Conservation (phyloP, 2,113 vertebrate genomes). For the Etheostoma cragini region DNA sequence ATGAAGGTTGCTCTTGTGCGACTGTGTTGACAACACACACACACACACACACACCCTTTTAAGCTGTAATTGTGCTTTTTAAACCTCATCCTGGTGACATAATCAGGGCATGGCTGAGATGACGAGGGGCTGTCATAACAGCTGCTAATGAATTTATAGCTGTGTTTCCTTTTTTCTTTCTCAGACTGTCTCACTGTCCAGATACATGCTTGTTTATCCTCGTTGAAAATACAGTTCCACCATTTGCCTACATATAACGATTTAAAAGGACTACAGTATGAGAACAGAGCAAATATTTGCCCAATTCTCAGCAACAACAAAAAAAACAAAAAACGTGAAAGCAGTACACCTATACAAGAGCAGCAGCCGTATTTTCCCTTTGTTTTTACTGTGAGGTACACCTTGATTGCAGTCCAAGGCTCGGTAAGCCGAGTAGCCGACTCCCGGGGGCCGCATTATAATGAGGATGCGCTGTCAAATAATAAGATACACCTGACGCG, state of each 20-base stretch:
- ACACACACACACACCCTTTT: slow-evolving; percentile 56
- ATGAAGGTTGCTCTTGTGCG: slow-evolving; percentile 36
- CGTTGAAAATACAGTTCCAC: not conserved
- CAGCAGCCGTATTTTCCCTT: slow-evolving; percentile 16
- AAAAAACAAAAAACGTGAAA: not conserved
- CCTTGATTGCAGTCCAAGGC: slow-evolving; percentile 70
- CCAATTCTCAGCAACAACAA: not conserved
- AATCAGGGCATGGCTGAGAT: slow-evolving; percentile 76
- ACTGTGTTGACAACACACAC: slow-evolving; percentile 59
- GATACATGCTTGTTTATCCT: not conserved
- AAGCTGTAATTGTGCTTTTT: slow-evolving; percentile 78
- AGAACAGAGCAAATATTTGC: slow-evolving; percentile 4
- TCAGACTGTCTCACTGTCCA: not conserved
- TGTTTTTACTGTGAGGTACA: slow-evolving; percentile 47
- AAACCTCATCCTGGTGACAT: slow-evolving; percentile 81
- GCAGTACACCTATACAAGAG: slow-evolving; percentile 13
- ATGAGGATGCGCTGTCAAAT: slow-evolving; percentile 81
- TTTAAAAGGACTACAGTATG: not conserved
- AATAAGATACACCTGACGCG: slow-evolving; percentile 85
- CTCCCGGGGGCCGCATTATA: slow-evolving; percentile 75
- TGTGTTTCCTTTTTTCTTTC: not conserved
- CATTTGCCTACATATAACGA: not conserved
- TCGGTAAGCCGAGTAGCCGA: slow-evolving; percentile 46
- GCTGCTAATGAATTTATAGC: slow-evolving; percentile 54
- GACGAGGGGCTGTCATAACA: slow-evolving; percentile 57